Conservation (phyloP, 2,113 vertebrate genomes). For the Phrynosoma blainvillii region DNA sequence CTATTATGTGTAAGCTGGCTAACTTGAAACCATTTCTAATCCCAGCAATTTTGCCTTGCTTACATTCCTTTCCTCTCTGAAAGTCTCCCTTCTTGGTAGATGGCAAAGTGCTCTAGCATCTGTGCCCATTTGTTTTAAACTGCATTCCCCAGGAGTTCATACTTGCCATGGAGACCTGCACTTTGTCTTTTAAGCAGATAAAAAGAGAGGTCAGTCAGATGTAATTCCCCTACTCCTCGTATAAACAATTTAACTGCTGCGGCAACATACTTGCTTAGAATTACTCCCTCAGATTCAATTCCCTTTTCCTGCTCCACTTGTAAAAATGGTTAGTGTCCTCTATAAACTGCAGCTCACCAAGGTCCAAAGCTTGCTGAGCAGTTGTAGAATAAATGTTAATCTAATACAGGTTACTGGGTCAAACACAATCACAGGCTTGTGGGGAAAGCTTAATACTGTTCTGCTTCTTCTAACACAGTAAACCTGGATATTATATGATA, state of each 20-base stretch:
- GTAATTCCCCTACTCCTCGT: constrained; percentile 82
- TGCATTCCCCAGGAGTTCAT: constrained; percentile 72
- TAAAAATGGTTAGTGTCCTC: constrained; percentile 86
- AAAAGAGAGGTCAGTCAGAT: constrained; percentile 85
- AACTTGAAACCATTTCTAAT: constrained; percentile 56
- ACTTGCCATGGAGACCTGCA: constrained; percentile 76
- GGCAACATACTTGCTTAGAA: constrained; percentile 83
- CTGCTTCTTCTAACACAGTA: constrained; percentile 86
- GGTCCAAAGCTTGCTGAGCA: constrained; percentile 80
- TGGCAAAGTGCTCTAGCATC: constrained; percentile 55
- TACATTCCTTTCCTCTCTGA: constrained; percentile 67
- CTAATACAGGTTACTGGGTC: constrained; percentile 89
- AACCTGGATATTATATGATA: constrained; percentile 88
- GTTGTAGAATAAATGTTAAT: constrained; percentile 90
- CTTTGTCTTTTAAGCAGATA: constrained; percentile 85
- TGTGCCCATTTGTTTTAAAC: constrained; percentile 66
- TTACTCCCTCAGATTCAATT: constrained; percentile 87
- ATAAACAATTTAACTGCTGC: constrained; percentile 83
- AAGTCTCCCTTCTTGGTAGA: constrained; percentile 55
- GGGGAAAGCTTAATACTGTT: constrained; percentile 88
- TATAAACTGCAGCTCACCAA: constrained; percentile 81
- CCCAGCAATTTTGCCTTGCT: constrained; percentile 60
- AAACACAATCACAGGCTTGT: constrained; percentile 87
- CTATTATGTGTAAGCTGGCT: constrained; percentile 35
- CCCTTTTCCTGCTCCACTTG: constrained; percentile 84